Evolutionary conservation across 2,888 invertebrate genomes (phyloP).

Genomic region (Eupithecia tripunctaria): DNA sequence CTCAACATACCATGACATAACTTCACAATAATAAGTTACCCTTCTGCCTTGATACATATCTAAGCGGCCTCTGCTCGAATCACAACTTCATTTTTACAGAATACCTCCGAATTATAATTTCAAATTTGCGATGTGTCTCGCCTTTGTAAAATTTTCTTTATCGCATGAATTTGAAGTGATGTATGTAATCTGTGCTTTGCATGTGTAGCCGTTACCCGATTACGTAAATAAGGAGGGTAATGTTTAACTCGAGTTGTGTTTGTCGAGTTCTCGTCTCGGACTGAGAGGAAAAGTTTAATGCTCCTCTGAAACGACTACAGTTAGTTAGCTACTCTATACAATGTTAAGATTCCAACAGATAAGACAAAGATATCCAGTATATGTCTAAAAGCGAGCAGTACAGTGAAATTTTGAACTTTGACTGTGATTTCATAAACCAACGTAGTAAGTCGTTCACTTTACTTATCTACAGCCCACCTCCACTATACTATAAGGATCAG

Average conservation of each 20-base stretch:
- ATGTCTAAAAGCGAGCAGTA: neutral
- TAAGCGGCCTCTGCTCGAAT: too few relatives aligned
- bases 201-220: constrained; percentile 27
- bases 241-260: neutral
- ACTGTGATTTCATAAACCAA: neutral
- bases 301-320: too few relatives aligned
- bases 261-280: neutral
- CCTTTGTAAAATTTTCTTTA: constrained; percentile 43
- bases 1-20: neutral
- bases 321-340: too few relatives aligned
- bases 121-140: constrained; percentile 44
- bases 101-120: constrained; percentile 44
- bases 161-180: constrained; percentile 40
- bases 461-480: neutral
- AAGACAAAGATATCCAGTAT: too few relatives aligned
- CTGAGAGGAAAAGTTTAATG: neutral
- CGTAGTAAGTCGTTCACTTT: neutral
- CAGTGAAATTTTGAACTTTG: neutral
- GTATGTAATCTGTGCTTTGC: constrained; percentile 17
- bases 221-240: constrained; percentile 19
- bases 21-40: neutral
- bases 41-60: too few relatives aligned
- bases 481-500: neutral
- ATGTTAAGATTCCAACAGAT: too few relatives aligned
- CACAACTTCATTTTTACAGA: too few relatives aligned